Evolutionary conservation across 2,113 vertebrate species (phyloP), one percentile per base, ranked within the genome.

Genomic region (Sialia sialis): DNA sequence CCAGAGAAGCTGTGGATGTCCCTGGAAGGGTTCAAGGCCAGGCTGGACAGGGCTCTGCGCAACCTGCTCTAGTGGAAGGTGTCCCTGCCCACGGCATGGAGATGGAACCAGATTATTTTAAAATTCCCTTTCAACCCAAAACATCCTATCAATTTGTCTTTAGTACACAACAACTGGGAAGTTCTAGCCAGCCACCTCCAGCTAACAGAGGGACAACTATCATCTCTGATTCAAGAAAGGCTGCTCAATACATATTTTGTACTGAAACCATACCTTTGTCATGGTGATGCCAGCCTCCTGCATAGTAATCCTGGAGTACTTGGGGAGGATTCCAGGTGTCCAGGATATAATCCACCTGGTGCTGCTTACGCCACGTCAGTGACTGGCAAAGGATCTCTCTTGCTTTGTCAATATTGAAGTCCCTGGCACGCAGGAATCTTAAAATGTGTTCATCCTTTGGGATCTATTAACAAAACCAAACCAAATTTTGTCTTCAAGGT

Each of bases 381-480:
- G 99, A 99, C 96, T 99, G 99, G 78, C 99, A 99, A 94, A 99
- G 84, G 69, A 98, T 96, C 97, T 99, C 99, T 55, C 98, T 97
- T 70, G 99, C 98, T 92, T 99, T 99, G 95, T 99, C 99, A 0
- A 99, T 97, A 79, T 98, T 99, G 96, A 99, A 99, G 90, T 99
- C 99, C 36, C 98, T 97, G 17, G 99, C 98, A 7, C 98, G 98
- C n/a, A 99, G 95, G 94, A 99, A 99, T 34, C 99, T 98, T 67
- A 99, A 97, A 34, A 99, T 99, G 52, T 99, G 99, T 89, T 99
- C 98, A 74, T 99, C 99, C 94, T 99, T 99, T 8, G 99, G 99
- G 73, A 99, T 99, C 99, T 99, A 58, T 12, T 17, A 17, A 75
- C 76, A 17, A 23, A 54, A 38, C 4, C 39, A 60, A 60, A 38